Conservation (phyloP, 2,888 invertebrate genomes). For the Torymus tubicola region DNA sequence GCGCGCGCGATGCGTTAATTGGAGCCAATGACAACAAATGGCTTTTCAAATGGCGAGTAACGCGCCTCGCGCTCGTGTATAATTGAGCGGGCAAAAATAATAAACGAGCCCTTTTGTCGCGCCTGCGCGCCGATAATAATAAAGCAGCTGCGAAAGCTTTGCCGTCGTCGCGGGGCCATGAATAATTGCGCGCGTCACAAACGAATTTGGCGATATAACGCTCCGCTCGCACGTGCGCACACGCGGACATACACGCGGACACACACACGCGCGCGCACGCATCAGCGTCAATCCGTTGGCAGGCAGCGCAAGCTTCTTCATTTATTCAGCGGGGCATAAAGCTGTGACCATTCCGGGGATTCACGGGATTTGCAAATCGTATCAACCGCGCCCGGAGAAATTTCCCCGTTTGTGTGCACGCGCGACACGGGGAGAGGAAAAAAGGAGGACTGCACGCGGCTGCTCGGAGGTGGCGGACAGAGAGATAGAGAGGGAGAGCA, state of each 20-base stretch:
- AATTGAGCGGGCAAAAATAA: no score
- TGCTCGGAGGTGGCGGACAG: slow-evolving; percentile 43
- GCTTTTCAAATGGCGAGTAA: slow-evolving; percentile 10
- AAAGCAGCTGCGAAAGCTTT: no score
- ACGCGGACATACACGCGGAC: slow-evolving; percentile 56
- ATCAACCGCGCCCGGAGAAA: slow-evolving; percentile 64
- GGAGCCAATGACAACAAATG: background rate
- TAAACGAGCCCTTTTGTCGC: no score
- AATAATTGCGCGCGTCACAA: slow-evolving; percentile 73
- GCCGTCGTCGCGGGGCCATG: slow-evolving; percentile 59
- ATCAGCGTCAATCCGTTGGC: slow-evolving; percentile 28
- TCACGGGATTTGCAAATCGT: slow-evolving; percentile 66
- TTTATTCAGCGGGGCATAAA: slow-evolving; percentile 70
- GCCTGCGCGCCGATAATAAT: no score
- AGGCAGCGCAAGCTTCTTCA: slow-evolving; percentile 60
- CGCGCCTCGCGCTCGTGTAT: slow-evolving; percentile 62
- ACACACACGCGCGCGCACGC: slow-evolving; percentile 61
- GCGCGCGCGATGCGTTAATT: no score
- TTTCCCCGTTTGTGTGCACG: slow-evolving; percentile 12
- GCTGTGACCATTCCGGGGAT: slow-evolving; percentile 60
- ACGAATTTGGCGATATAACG: slow-evolving; percentile 68
- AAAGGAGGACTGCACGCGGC: slow-evolving; percentile 27
- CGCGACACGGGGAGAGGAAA: slow-evolving; percentile 36
- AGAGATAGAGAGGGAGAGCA: slow-evolving; percentile 50
- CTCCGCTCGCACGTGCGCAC: slow-evolving; percentile 59